A percentile compares a stretch with the other conserved stretches of the same genome.
Evolutionary conservation across 2,888 invertebrate genomes (phyloP).

Genomic region (Apamea monoglypha): DNA sequence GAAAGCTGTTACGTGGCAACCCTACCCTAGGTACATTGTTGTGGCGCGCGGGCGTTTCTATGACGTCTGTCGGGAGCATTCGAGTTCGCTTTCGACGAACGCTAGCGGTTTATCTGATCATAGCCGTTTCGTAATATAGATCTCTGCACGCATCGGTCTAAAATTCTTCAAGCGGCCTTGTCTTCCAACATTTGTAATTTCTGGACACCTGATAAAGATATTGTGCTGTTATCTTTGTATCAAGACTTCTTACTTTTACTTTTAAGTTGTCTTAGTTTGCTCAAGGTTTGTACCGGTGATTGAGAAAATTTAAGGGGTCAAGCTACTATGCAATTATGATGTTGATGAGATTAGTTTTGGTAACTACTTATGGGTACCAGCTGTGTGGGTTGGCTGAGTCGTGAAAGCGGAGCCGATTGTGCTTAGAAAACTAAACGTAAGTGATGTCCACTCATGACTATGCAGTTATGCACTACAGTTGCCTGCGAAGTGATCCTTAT

Average conservation of each 20-base stretch:
- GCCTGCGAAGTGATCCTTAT: not conserved
- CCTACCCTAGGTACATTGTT: slow-evolving; percentile 59
- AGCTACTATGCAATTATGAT: slow-evolving; percentile 47
- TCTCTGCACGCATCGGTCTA: slow-evolving; percentile 79
- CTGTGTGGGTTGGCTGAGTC: slow-evolving; percentile 10
- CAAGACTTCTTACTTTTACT: slow-evolving; percentile 74
- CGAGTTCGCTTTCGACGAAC: slow-evolving; percentile 78
- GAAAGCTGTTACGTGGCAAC: slow-evolving; percentile 37
- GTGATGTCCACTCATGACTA: not conserved
- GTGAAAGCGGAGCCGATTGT: not conserved
- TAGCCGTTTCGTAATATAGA: slow-evolving; percentile 81
- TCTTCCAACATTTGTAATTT: slow-evolving; percentile 79
- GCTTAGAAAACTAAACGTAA: not conserved
- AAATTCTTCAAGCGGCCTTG: slow-evolving; percentile 82
- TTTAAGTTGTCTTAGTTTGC: slow-evolving; percentile 67
- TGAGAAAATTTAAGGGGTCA: slow-evolving; percentile 48
- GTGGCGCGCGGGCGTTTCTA: slow-evolving; percentile 67
- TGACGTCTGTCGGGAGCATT: slow-evolving; percentile 77
- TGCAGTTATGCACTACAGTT: not conserved
- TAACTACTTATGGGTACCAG: slow-evolving; percentile 6
- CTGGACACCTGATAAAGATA: slow-evolving; percentile 80
- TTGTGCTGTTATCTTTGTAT: slow-evolving; percentile 75
- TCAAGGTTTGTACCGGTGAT: slow-evolving; percentile 60
- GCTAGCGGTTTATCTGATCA: slow-evolving; percentile 84
- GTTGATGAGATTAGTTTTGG: slow-evolving; percentile 44